Evolutionary conservation across 2,888 invertebrate genomes (phyloP), one percentile per base, ranked within the genome.

Genomic region (Oxycera nigricornis): DNA sequence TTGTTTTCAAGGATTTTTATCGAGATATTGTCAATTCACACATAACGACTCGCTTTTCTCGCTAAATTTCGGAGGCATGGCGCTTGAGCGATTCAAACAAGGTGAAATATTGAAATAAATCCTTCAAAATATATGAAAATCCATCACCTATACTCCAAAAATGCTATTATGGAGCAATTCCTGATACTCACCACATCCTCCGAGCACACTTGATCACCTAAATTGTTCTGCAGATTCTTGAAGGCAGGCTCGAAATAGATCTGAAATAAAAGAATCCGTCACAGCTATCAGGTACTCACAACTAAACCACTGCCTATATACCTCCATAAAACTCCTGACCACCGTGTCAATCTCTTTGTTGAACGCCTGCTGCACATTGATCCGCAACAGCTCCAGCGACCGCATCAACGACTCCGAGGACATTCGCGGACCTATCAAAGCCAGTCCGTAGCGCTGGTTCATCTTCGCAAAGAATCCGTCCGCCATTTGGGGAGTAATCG

Each of bases 231-330:
- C 30, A 91, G 88, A 81, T 91, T 91, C 77, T 87, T 87, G 74
- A 90, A 86, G 3, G 89, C 90, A 39, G 90, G 89, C 78, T 87
- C 87, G 79, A 91, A 90, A 79, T 87, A 91, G 78, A 86, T 86
- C 89, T 90, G 79, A 83, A 83, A 77, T 50, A 73, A 76, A 67
- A 39, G 14, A 65, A 65, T 39, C 11, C 17, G 9, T 24, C 17
- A 17, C 17, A 46, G 14, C 14, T 46, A 35, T 14, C 14, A 1
- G 17, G 17, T 17, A 7, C 14, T 14, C n/a, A n/a, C n/a, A n/a
- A n/a, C n/a, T n/a, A n/a, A n/a, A n/a, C 14, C 26, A 17, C 9
- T 30, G 9, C 3, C 14, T 20, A 2, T 55, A 1, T 82, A 89
- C 90, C 80, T 89, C 88, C 76, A 90, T 83, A 79, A 90, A 91